These are phyloP conservation scores for Holothuria leucospilota DNA, from an alignment of 53 echinoderm and acorn worm genomes.

Conservation along the genomic window DNA sequence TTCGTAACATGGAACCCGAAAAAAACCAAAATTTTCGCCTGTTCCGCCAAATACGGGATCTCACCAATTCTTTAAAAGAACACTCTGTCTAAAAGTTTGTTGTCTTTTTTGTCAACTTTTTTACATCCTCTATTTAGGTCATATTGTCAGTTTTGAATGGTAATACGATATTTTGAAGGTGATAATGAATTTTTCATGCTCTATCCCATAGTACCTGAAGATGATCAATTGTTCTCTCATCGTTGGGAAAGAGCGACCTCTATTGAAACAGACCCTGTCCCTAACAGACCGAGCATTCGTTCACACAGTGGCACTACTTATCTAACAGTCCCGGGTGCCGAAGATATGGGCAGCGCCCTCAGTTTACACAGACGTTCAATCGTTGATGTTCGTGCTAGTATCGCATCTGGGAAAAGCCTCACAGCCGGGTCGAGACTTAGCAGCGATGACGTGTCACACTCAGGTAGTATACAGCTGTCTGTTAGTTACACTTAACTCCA, in stretches of 20 bases:
- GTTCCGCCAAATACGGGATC: too few relatives aligned
- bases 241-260: conserved; percentile 91
- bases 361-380: conserved; percentile 72
- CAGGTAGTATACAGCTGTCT: neutral
- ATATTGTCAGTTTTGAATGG: too few relatives aligned
- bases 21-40: too few relatives aligned
- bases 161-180: too few relatives aligned
- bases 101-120: too few relatives aligned
- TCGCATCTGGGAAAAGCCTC: conserved; percentile 83
- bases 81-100: too few relatives aligned
- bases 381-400: conserved; percentile 93
- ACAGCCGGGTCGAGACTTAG: neutral
- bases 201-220: conserved; percentile 4
- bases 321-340: conserved; percentile 62
- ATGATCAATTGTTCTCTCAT: conserved; percentile 55
- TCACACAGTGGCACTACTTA: conserved; percentile 46
- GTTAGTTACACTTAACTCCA: too few relatives aligned
- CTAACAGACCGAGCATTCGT: conserved; percentile 27
- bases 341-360: conserved; percentile 19
- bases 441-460: conserved; percentile 36
- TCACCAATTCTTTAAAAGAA: too few relatives aligned
- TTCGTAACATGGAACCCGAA: too few relatives aligned
- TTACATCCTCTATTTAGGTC: too few relatives aligned
- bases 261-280: conserved; percentile 41
- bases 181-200: too few relatives aligned